Evolutionary conservation across 2,888 invertebrate species (phyloP).

Genomic region (Fragum fragum): DNA sequence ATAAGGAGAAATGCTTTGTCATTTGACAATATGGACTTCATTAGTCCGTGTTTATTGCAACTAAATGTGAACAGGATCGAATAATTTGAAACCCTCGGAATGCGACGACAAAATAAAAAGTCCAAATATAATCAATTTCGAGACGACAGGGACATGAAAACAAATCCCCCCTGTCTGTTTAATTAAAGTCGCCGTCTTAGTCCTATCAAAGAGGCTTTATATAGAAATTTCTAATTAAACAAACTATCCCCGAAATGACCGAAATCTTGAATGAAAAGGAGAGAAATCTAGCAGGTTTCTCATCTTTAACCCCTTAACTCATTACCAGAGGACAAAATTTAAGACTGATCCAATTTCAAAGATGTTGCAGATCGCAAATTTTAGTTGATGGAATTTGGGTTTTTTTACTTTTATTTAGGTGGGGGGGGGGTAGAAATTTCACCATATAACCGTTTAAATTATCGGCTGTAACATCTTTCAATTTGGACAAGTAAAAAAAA

Average conservation of each 20-base stretch:
- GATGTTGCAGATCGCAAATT: too few species aligned
- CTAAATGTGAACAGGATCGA: background rate
- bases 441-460: too few species aligned
- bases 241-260: background rate
- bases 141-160: conserved; percentile 8
- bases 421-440: too few species aligned
- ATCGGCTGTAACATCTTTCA: too few species aligned
- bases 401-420: too few species aligned
- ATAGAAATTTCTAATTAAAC: conserved; percentile 22
- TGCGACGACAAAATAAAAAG: background rate
- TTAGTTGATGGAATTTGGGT: too few species aligned
- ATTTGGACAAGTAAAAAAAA: too few species aligned
- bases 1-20: too few species aligned
- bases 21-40: too few species aligned
- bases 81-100: background rate
- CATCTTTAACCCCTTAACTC: background rate
- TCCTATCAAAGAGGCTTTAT: background rate
- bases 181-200: conserved; percentile 16
- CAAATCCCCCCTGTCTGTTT: conserved; percentile 21
- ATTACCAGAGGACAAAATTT: too few species aligned
- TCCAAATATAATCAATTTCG: background rate
- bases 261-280: conserved; percentile 9
- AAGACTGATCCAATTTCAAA: too few species aligned
- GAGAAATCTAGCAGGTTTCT: background rate
- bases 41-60: background rate